Conservation (phyloP, 2,888 invertebrate genomes). For the Trichopria drosophilae region DNA sequence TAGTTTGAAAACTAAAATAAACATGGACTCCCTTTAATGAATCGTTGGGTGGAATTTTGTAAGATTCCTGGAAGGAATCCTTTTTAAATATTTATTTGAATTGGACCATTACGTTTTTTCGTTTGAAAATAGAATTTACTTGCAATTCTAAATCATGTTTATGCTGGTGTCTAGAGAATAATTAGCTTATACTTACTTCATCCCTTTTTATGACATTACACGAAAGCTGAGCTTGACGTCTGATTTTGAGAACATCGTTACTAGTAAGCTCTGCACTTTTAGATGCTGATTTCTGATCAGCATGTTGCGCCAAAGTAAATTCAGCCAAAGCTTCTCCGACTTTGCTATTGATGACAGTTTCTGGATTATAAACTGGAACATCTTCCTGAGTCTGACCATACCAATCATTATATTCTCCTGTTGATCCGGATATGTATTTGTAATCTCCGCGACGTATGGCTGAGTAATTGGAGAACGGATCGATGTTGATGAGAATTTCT, state of each 20-base stretch:
- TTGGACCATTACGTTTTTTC: too few relatives aligned
- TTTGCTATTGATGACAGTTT: slow-evolving; percentile 57
- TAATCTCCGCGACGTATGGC: slow-evolving; percentile 66
- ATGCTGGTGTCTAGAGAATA: too few relatives aligned
- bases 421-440: slow-evolving; percentile 66
- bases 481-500: slow-evolving; percentile 65
- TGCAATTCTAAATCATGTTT: too few relatives aligned
- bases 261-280: too few relatives aligned
- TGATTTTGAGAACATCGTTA: slow-evolving; percentile 36
- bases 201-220: slow-evolving; percentile 40
- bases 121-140: too few relatives aligned
- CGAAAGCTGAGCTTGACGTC: slow-evolving; percentile 41
- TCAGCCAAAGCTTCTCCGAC: slow-evolving; percentile 59
- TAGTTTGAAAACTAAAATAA: too few relatives aligned
- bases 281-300: too few relatives aligned
- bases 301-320: slow-evolving; percentile 59
- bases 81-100: too few relatives aligned
- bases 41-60: too few relatives aligned
- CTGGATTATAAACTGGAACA: slow-evolving; percentile 53
- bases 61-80: too few relatives aligned
- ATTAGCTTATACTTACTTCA: slow-evolving; percentile 26
- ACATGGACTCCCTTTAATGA: too few relatives aligned
- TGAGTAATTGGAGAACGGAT: slow-evolving; percentile 62
- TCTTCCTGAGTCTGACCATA: slow-evolving; percentile 54
- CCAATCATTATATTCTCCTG: slow-evolving; percentile 55